These are phyloP conservation scores for Cantharis nigra DNA, from an alignment of 2,888 invertebrate genomes.

Conservation along the genomic window DNA sequence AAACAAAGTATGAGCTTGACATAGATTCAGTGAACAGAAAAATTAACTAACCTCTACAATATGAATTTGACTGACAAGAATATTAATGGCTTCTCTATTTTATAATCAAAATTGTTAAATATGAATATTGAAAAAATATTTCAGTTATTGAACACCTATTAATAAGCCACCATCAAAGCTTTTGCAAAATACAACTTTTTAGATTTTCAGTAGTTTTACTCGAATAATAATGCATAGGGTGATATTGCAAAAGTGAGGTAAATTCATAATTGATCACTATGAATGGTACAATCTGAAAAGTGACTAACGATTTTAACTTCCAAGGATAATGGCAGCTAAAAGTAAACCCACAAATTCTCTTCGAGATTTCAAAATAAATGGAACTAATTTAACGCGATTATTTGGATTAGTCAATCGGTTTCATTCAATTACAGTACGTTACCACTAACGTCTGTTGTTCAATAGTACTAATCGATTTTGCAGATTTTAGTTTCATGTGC, in stretches of 20 bases:
- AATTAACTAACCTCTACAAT: slow-evolving; percentile 24
- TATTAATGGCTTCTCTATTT: slow-evolving; percentile 13
- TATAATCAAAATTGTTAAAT: neutral
- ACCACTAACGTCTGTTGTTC: slow-evolving; percentile 13
- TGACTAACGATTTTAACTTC: slow-evolving; percentile 18
- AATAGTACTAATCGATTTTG: slow-evolving; percentile 8
- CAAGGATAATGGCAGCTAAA: slow-evolving; percentile 21
- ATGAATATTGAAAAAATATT: neutral
- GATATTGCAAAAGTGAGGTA: neutral
- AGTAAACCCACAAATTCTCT: slow-evolving; percentile 21
- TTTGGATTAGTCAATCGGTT: slow-evolving; percentile 26
- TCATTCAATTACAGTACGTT: slow-evolving; percentile 17
- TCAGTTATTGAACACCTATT: neutral
- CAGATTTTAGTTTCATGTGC: slow-evolving; percentile 14
- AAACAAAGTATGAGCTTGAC: slow-evolving; percentile 24
- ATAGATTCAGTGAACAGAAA: slow-evolving; percentile 29
- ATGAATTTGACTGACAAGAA: slow-evolving; percentile 20
- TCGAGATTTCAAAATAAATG: slow-evolving; percentile 17
- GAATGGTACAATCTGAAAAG: slow-evolving; percentile 11
- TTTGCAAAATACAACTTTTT: neutral
- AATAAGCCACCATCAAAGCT: neutral
- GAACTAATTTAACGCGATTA: slow-evolving; percentile 25
- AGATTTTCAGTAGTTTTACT: neutral
- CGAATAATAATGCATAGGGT: neutral
- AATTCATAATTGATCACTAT: slow-evolving; percentile 6